Evolutionary conservation across 2,113 vertebrate genomes (phyloP).

Genomic region (Halichoeres trimaculatus): DNA sequence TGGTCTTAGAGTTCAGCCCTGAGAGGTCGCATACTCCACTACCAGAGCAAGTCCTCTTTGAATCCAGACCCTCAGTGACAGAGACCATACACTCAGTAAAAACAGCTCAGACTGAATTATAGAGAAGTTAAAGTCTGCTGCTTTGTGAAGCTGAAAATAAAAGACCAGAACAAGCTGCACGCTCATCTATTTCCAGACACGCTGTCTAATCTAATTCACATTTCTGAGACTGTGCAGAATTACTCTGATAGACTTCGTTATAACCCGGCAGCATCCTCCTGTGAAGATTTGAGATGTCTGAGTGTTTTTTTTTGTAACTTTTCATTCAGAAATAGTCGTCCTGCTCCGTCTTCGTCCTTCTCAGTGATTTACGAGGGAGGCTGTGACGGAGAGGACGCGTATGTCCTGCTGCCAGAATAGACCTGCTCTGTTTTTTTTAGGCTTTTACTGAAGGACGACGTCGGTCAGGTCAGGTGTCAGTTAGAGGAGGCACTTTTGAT

Average conservation of each 20-base stretch:
- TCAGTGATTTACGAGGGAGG: slow-evolving; percentile 31
- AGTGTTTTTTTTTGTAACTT: neutral
- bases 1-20: too few relatives aligned
- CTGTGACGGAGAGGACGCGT: neutral
- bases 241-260: neutral
- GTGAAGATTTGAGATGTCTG: neutral
- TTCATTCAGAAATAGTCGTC: neutral
- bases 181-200: slow-evolving; percentile 4
- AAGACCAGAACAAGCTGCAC: neutral
- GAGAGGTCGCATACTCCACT: too few relatives aligned
- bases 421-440: neutral
- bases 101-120: too few relatives aligned
- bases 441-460: neutral
- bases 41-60: too few relatives aligned
- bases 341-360: neutral
- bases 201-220: slow-evolving; percentile 20
- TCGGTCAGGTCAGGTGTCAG: slow-evolving; percentile 34
- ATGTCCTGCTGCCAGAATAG: slow-evolving; percentile 21
- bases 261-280: neutral
- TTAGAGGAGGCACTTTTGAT: slow-evolving; percentile 17
- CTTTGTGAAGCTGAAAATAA: too few relatives aligned
- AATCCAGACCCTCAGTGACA: neutral
- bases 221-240: slow-evolving; percentile 29
- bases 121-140: neutral
- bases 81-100: too few relatives aligned